These are phyloP conservation scores for Gisinianus flammeolus DNA, from an alignment of 2,888 invertebrate genomes.

Conservation along the genomic window DNA sequence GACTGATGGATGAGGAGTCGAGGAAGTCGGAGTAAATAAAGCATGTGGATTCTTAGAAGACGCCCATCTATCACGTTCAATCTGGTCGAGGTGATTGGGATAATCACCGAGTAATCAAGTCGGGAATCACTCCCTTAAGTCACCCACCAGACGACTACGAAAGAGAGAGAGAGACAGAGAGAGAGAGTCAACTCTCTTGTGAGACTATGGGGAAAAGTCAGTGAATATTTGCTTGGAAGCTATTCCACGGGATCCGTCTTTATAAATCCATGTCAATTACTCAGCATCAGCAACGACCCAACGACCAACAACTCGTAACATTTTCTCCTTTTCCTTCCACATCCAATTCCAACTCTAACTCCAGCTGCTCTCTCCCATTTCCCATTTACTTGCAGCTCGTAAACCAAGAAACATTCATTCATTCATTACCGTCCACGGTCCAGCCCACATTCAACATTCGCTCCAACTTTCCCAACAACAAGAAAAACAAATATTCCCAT, in stretches of 20 bases:
- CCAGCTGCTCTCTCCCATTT: too few species aligned
- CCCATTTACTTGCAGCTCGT: too few species aligned
- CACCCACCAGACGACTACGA: conserved; percentile 13
- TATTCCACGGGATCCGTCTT: conserved; percentile 24
- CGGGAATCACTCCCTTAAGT: conserved; percentile 14
- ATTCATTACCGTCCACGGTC: too few species aligned
- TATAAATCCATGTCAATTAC: conserved; percentile 40
- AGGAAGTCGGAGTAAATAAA: too few species aligned
- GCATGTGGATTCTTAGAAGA: background rate
- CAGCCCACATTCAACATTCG: too few species aligned
- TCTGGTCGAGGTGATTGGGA: conserved; percentile 15
- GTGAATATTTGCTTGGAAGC: conserved; percentile 2
- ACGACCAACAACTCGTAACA: conserved; percentile 2
- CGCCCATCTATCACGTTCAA: conserved; percentile 20
- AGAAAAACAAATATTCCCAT: too few species aligned
- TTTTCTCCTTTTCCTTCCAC: background rate
- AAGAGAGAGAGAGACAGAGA: background rate
- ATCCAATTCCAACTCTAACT: background rate
- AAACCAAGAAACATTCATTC: too few species aligned
- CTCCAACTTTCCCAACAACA: too few species aligned
- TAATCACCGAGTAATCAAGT: conserved; percentile 41
- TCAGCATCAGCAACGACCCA: background rate
- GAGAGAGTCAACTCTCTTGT: background rate
- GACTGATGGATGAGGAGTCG: too few species aligned
- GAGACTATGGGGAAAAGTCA: background rate